phyloP scores from a whole-genome alignment of 2,113 vertebrate genomes.

The Arvicanthis niloticus region DNA sequence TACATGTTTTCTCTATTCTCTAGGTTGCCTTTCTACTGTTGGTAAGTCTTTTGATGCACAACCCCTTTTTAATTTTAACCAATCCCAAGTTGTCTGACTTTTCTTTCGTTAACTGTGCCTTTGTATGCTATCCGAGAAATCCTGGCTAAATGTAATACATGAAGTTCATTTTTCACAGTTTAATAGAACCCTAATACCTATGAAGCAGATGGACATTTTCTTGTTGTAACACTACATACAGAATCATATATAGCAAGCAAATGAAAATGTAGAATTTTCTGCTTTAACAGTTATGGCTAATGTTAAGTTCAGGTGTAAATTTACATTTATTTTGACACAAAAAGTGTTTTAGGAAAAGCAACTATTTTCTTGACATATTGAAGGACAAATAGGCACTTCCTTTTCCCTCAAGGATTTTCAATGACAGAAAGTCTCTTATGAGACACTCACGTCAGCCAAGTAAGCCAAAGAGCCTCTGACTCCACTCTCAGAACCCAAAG shows the following conservation, averaged over 20 bases:
- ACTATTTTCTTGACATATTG: neutral
- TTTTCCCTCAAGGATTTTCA: neutral
- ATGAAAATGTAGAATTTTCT: constrained; percentile 1
- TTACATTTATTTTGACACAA: neutral
- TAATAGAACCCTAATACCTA: neutral
- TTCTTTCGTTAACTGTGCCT: neutral
- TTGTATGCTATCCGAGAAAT: neutral
- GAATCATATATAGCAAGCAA: neutral
- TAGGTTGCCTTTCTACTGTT: neutral
- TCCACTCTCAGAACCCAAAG: neutral
- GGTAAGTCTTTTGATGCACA: neutral
- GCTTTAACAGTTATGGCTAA: neutral
- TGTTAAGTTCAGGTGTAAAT: neutral
- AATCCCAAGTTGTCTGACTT: neutral
- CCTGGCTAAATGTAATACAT: neutral
- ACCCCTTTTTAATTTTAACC: neutral
- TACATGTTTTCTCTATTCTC: neutral
- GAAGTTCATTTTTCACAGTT: neutral
- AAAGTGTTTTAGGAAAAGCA: neutral
- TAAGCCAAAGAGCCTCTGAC: neutral
- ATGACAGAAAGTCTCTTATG: neutral
- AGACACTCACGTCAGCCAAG: neutral
- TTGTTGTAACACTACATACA: neutral
- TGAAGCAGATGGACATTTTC: neutral
- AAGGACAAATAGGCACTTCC: neutral